phyloP scores from a whole-genome alignment of 2,888 invertebrate species.

The Dasypolia templi region DNA sequence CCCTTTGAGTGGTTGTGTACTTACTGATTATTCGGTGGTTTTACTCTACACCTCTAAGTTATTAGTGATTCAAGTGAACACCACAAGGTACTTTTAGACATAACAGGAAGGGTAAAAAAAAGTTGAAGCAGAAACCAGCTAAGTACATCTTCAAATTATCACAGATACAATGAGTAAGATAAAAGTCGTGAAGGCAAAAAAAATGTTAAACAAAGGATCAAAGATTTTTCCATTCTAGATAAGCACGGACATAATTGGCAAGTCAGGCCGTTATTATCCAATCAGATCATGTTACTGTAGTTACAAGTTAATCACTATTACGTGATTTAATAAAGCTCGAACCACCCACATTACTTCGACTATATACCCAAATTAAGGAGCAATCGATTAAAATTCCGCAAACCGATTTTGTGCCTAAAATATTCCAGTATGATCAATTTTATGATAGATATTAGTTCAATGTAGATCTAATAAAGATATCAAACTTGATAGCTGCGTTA shows the following conservation, averaged over 20 bases:
- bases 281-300: slow-evolving; percentile 55
- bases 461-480: slow-evolving; percentile 85
- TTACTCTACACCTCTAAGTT: too few relatives aligned
- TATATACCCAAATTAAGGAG: slow-evolving; percentile 53
- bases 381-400: slow-evolving; percentile 65
- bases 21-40: too few relatives aligned
- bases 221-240: slow-evolving; percentile 28
- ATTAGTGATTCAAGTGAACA: too few relatives aligned
- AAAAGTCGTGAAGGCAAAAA: not conserved
- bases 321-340: slow-evolving; percentile 58
- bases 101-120: not conserved
- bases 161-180: not conserved
- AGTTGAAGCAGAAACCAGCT: too few relatives aligned
- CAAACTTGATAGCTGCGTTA: slow-evolving; percentile 78
- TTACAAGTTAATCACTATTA: slow-evolving; percentile 57
- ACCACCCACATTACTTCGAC: slow-evolving; percentile 51
- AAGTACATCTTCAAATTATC: not conserved
- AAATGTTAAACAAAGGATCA: not conserved
- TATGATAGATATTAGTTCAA: slow-evolving; percentile 73
- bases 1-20: too few relatives aligned
- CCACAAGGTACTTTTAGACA: slow-evolving; percentile 24
- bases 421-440: slow-evolving; percentile 65
- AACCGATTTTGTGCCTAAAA: slow-evolving; percentile 65
- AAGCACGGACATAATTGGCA: slow-evolving; percentile 44
- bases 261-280: slow-evolving; percentile 54